Evolutionary conservation across 2,113 vertebrate species (phyloP), one percentile per base, ranked within the genome.

Genomic region (Hippocampus abdominalis): DNA sequence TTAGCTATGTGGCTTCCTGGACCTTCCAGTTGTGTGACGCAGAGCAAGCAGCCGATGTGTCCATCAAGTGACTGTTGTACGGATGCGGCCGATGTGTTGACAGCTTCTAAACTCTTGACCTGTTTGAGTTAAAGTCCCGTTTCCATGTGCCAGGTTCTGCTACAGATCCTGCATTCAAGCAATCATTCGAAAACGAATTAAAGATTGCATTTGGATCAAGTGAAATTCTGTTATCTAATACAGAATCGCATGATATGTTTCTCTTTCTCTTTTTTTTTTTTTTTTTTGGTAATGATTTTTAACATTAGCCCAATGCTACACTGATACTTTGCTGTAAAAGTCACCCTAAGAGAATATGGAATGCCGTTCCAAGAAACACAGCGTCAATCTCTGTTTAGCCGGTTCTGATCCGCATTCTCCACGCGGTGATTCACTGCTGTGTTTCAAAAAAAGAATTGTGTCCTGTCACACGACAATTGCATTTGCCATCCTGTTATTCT

Each of bases 341-440:
- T 71, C 49, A n/a, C 13, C 61, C 29, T 70, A 20, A 18, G n/a
- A 70, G 8, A 36, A 25, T 32, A 32, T 21, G 36, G 44, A 68
- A 56, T 8, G 25, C 11, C 11, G 49, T 16, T 23, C 4, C 15
- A 39, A 48, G 32, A 46, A 48, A 65, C 48, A 54, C 59, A 42
- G 23, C 66, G 40, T 49, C 20, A 65, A 16, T 74, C 46, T 80
- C 74, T 82, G 84, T 56, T 53, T 2, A 82, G 77, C 81, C 36
- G 69, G 81, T 86, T 88, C 64, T 66, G 5, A 25, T 78, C 75
- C 48, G 29, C 82, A 82, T 85, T 85, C 82, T 72, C 56, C 3
- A 13, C 25, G 42, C 56, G 66, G 1, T 80, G 81, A 82, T 70
- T 88, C 77, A 82, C 54, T 0, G 40, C 8, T 69, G 60, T 61